Evolutionary conservation across 1,140 invertebrate genomes (phyloP), one percentile per base, ranked within the genome.

Genomic region (Rhagoletis pomonella): DNA sequence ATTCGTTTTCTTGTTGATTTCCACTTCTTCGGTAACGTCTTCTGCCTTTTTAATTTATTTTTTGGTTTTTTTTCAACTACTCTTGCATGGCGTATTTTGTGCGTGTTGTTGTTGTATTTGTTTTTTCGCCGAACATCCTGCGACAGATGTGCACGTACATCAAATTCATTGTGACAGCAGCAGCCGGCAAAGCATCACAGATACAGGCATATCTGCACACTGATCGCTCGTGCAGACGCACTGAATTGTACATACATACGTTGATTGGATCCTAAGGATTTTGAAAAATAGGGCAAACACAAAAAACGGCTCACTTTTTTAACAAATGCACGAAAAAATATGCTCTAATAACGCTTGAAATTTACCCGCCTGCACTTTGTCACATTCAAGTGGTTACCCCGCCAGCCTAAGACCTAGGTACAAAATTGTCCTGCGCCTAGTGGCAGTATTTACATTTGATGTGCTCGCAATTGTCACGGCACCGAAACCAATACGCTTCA

Each of bases 71-170:
- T 55, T 55, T 55, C 10, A 5, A 55, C 10, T 10, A 55, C 19
- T 81, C 0, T 19, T 47, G 69, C 69, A 7, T 50, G 44, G 44
- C 47, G 65, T 67, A 67, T 7, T 67, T 29, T 7, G 19, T 67
- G 29, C 29, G 10, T 29, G 1, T n/a, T 3, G 69, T 81, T 81
- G 73, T 81, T 81, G 47, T 81, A 55, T 81, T 55, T 50, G 29
- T 77, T 81, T 81, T 55, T 58, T 81, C 47, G 7, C 19, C 55
- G 2, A 7, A 81, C 73, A 81, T 81, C 73, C 73, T 81, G 73
- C 47, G 73, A 81, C 73, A 81, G 73, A 81, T 81, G 73, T 81
- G 47, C 73, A 55, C 73, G 73, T 47, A 81, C 73, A 81, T 58
- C 44, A 81, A 58, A 81, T 81, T 81, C 73, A 29, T 81, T 69